A percentile compares a stretch with the other conserved stretches of the same genome.
phyloP scores from a whole-genome alignment of 2,797 vertebrate genomes.

The Heterohyrax brucei region DNA sequence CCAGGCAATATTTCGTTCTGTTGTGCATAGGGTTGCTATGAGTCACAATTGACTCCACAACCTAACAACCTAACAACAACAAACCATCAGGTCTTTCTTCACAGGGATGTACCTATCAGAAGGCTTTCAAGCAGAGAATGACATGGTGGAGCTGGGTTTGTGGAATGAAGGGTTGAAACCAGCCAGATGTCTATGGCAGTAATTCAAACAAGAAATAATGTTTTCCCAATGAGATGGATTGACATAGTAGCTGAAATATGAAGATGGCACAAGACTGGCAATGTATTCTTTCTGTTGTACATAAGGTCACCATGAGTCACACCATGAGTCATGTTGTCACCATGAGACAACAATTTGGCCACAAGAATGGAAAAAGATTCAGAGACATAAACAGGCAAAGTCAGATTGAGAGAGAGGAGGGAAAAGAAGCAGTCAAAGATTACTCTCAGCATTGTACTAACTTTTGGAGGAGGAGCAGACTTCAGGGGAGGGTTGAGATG shows the following conservation, averaged over 20 bases:
- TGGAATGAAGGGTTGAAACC: not conserved
- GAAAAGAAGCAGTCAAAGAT: not conserved
- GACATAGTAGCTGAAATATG: too few species aligned
- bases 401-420: not conserved
- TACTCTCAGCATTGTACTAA: not conserved
- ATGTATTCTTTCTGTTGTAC: too few species aligned
- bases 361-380: not conserved
- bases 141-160: not conserved
- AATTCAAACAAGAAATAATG: not conserved
- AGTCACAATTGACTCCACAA: too few species aligned
- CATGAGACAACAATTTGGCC: too few species aligned
- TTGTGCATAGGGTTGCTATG: too few species aligned
- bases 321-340: too few species aligned
- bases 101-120: not conserved
- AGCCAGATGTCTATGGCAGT: not conserved
- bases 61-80: too few species aligned
- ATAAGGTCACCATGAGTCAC: too few species aligned
- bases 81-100: not conserved
- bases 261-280: too few species aligned
- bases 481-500: not conserved
- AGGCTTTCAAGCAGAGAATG: not conserved
- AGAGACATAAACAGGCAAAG: not conserved
- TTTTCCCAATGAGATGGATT: not conserved
- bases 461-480: conserved; percentile 3
- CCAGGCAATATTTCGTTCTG: too few species aligned